Percentiles rank a stretch among this genome's conserved stretches.
Conservation (phyloP, 2,888 invertebrate species). For the Agrotis clavis region DNA sequence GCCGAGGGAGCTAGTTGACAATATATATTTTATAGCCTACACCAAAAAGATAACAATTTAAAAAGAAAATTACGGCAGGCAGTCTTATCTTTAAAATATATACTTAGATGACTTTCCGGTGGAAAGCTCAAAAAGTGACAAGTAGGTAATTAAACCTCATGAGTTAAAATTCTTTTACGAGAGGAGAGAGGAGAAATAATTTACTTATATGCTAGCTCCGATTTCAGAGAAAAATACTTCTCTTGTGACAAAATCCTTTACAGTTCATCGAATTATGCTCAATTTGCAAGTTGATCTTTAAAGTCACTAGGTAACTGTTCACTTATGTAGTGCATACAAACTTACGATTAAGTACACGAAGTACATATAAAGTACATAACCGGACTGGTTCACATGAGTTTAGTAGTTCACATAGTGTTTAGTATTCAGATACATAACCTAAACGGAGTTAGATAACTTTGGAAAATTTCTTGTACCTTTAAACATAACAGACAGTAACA, state of each 20-base stretch:
- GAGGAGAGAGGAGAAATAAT: neutral
- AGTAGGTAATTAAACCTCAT: too few species aligned
- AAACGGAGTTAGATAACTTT: slow-evolving; percentile 50
- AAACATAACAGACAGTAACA: slow-evolving; percentile 2
- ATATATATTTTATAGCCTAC: too few species aligned
- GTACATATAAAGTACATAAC: slow-evolving; percentile 37
- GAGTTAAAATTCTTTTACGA: too few species aligned
- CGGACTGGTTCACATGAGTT: slow-evolving; percentile 49
- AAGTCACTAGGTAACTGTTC: slow-evolving; percentile 44
- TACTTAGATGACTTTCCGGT: too few species aligned
- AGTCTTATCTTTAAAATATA: too few species aligned
- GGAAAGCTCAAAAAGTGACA: too few species aligned
- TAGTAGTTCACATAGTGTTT: slow-evolving; percentile 21
- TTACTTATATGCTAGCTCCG: neutral
- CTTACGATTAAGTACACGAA: slow-evolving; percentile 13
- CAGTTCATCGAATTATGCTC: slow-evolving; percentile 21
- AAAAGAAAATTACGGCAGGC: too few species aligned
- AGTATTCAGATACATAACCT: slow-evolving; percentile 36
- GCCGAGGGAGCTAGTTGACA: too few species aligned
- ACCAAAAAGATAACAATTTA: too few species aligned
- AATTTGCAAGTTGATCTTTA: slow-evolving; percentile 38
- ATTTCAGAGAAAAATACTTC: neutral
- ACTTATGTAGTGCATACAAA: slow-evolving; percentile 50
- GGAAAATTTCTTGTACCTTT: slow-evolving; percentile 13
- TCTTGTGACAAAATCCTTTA: neutral